A percentile compares a stretch with the other conserved stretches of the same genome.
Conservation (phyloP, 1,140 invertebrate genomes). For the Trissolcus basalis region DNA sequence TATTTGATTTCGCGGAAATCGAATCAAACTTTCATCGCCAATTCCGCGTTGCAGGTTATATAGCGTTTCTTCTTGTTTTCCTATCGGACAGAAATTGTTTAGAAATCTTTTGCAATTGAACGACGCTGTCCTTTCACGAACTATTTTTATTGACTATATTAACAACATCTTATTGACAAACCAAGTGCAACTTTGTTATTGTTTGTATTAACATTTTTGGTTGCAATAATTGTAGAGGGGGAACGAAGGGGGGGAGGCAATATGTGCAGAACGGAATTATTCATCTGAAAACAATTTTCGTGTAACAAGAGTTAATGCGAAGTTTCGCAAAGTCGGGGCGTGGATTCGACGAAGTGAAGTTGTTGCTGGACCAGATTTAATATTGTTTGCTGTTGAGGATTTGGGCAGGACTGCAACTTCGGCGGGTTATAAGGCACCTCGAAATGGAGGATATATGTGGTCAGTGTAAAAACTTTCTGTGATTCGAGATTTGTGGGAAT, state of each 20-base stretch:
- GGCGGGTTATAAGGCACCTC: neutral
- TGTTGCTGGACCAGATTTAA: neutral
- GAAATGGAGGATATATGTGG: conserved; percentile 7
- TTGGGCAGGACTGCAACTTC: neutral
- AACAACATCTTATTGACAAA: too few species aligned
- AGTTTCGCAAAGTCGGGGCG: neutral
- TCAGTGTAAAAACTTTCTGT: conserved; percentile 9
- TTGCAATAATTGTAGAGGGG: too few species aligned
- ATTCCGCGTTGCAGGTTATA: too few species aligned
- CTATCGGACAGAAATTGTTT: too few species aligned
- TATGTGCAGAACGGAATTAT: neutral
- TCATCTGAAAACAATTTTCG: neutral
- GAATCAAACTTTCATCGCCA: too few species aligned
- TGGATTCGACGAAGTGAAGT: neutral
- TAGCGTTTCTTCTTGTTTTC: too few species aligned
- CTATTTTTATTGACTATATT: too few species aligned
- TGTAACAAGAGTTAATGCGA: neutral
- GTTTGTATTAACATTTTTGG: too few species aligned
- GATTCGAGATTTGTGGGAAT: conserved; percentile 22
- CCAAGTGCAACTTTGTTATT: too few species aligned
- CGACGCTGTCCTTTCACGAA: too few species aligned
- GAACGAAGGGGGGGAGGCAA: neutral
- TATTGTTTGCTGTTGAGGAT: conserved; percentile 2
- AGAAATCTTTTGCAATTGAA: too few species aligned
- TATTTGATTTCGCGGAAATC: too few species aligned